Conservation (phyloP, 1,140 invertebrate species). For the Oscheius sp. region DNA sequence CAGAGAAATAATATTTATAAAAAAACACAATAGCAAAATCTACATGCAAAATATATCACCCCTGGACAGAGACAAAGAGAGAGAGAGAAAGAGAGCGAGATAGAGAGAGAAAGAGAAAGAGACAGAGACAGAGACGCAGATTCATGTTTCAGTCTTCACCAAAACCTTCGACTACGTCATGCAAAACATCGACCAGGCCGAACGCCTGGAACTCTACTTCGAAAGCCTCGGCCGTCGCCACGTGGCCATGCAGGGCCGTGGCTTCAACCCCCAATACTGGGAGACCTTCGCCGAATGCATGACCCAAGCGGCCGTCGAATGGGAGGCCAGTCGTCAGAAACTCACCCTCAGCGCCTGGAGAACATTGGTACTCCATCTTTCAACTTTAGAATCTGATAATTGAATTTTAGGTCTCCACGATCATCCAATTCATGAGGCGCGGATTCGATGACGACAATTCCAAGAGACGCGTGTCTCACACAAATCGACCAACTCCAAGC, state of each 20-base stretch:
- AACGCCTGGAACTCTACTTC: conserved; percentile 32
- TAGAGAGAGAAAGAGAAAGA: no score
- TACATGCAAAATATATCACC: no score
- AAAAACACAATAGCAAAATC: no score
- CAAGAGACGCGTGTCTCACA: not conserved
- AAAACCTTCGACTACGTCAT: conserved; percentile 40
- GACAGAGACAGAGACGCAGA: not conserved
- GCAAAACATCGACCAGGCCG: conserved; percentile 35
- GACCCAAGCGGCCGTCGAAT: conserved; percentile 36
- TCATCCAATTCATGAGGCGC: conserved; percentile 34
- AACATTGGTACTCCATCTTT: conserved; percentile 4
- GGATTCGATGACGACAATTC: conserved; percentile 39
- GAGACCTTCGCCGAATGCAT: conserved; percentile 44
- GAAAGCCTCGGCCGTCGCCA: conserved; percentile 29
- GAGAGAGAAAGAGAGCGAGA: no score
- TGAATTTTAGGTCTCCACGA: conserved; percentile 21
- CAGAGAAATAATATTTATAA: no score
- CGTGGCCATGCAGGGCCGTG: conserved; percentile 37
- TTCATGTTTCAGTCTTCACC: conserved; percentile 29
- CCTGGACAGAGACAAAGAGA: no score
- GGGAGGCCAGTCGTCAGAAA: conserved; percentile 24
- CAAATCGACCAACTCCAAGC: no score
- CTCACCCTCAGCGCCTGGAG: conserved; percentile 27
- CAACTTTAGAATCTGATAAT: not conserved
- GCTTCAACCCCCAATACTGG: conserved; percentile 41